Conservation (phyloP, 2,888 invertebrate genomes). For the Temnothorax ravouxi region DNA sequence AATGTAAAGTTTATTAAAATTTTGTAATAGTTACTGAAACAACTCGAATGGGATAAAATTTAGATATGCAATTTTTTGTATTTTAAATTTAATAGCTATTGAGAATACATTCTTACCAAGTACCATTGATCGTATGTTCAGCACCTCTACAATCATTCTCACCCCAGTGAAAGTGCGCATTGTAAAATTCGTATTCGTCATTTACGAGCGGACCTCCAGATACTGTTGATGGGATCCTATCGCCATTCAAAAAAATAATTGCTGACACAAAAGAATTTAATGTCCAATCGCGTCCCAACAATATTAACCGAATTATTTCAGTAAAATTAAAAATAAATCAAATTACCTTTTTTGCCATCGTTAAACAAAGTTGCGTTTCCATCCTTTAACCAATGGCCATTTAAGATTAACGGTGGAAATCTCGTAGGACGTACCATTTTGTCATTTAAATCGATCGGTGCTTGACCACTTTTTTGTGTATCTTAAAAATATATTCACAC, state of each 20-base stretch:
- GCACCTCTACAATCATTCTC: conserved; percentile 78
- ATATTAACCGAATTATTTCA: background rate
- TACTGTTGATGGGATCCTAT: conserved; percentile 79
- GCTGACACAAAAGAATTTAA: conserved; percentile 65
- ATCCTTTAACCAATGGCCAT: conserved; percentile 81
- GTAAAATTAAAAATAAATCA: background rate
- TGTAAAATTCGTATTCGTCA: conserved; percentile 77
- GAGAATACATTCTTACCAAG: conserved; percentile 72
- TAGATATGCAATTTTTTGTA: background rate
- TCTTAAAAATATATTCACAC: conserved; percentile 43
- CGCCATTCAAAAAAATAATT: conserved; percentile 72
- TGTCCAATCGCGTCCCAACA: background rate
- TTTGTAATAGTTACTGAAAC: background rate
- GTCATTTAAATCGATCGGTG: conserved; percentile 80
- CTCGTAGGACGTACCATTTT: conserved; percentile 62
- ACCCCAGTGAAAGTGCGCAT: conserved; percentile 81
- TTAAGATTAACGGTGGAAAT: conserved; percentile 77
- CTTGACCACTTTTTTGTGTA: conserved; percentile 74
- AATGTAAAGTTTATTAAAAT: background rate
- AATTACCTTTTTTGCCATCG: conserved; percentile 76
- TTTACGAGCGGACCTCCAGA: conserved; percentile 77
- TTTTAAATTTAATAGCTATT: background rate
- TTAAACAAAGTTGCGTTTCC: conserved; percentile 78
- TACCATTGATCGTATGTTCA: conserved; percentile 80
- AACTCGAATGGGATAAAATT: background rate